Evolutionary conservation across 2,797 vertebrate genomes (phyloP).

Genomic region (Agapornis canus): DNA sequence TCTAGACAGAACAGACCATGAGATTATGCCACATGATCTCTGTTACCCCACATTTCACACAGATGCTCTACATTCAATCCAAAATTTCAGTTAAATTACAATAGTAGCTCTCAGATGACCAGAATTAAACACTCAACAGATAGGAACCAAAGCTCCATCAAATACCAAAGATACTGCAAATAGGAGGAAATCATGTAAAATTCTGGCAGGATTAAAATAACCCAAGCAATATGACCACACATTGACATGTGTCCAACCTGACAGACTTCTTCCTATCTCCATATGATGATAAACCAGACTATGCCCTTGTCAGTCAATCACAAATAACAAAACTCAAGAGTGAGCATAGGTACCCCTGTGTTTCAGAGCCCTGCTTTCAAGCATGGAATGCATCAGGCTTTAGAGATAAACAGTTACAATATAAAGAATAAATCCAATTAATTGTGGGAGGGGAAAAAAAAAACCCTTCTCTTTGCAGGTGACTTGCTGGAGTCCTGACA

Average conservation of each 20-base stretch:
- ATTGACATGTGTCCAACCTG: background rate
- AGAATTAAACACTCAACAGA: background rate
- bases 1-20: background rate
- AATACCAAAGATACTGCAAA: background rate
- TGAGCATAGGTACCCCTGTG: rapidly evolving
- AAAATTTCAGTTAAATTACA: slow-evolving; percentile 1
- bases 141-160: background rate
- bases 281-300: background rate
- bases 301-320: background rate
- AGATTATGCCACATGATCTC: background rate
- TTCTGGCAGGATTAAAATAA: background rate
- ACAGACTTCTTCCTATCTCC: background rate
- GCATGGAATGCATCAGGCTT: background rate
- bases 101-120: background rate
- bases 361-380: background rate
- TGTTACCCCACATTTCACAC: background rate
- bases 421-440: background rate
- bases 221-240: background rate
- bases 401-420: background rate
- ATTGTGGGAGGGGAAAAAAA: background rate
- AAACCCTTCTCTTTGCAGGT: background rate
- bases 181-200: background rate
- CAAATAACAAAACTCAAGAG: background rate
- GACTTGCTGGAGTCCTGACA: background rate
- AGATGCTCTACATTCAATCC: background rate